These are phyloP conservation scores for Opisthocomus hoazin DNA, from an alignment of 2,113 vertebrate species.

Conservation along the genomic window DNA sequence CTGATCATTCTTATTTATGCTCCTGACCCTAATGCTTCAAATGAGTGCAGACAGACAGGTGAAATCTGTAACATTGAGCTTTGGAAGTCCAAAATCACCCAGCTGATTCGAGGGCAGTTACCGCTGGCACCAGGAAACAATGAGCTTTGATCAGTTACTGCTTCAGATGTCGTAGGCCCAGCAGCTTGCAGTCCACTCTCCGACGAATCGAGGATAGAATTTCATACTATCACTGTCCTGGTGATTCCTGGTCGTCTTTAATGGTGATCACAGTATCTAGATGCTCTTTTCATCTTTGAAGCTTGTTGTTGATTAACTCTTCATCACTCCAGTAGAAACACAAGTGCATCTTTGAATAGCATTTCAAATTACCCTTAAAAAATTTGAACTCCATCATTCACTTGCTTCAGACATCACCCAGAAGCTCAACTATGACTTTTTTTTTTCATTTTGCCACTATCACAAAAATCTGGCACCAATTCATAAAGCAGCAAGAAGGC, in stretches of 20 bases:
- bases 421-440: neutral
- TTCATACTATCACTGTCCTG: neutral
- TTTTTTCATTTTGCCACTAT: neutral
- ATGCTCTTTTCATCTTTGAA: neutral
- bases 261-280: neutral
- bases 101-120: neutral
- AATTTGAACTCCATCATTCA: neutral
- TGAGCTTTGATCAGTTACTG: neutral
- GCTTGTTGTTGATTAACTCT: neutral
- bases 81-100: neutral
- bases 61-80: neutral
- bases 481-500: neutral
- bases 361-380: neutral
- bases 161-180: neutral
- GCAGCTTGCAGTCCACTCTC: neutral
- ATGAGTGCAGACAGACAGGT: neutral
- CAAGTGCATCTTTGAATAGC: neutral
- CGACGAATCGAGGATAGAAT: neutral
- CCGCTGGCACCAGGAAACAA: neutral
- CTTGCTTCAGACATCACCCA: neutral
- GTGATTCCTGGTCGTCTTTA: neutral
- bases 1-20: neutral
- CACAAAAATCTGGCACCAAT: neutral
- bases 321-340: neutral
- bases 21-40: neutral